phyloP scores from a whole-genome alignment of 2,113 vertebrate genomes.

The Brienomyrus brachyistius region DNA sequence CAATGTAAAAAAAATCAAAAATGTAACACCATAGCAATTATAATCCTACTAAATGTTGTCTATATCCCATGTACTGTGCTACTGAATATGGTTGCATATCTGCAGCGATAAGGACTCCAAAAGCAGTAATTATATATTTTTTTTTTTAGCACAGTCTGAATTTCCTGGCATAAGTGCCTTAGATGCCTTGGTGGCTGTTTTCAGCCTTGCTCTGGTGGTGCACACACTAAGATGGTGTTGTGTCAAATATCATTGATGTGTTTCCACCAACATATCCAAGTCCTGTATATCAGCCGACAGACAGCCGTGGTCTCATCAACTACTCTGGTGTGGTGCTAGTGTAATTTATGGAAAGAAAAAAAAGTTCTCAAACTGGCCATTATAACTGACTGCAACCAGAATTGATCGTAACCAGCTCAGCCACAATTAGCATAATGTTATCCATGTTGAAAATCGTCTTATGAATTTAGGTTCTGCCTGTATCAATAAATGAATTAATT shows the following conservation, averaged over 20 bases:
- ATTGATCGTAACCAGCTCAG: not conserved
- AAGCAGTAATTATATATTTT: not conserved
- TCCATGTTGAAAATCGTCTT: not conserved
- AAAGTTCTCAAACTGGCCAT: not conserved
- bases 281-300: not conserved
- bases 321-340: not conserved
- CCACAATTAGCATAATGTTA: not conserved
- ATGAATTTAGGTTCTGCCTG: not conserved
- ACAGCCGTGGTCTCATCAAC: not conserved
- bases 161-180: not conserved
- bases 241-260: not conserved
- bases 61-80: not conserved
- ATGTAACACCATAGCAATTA: not conserved
- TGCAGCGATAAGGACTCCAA: not conserved
- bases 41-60: not conserved
- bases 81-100: not conserved
- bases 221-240: not conserved
- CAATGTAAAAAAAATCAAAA: not conserved
- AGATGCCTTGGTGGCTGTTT: not conserved
- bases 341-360: not conserved
- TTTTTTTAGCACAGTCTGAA: not conserved
- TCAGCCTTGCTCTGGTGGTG: not conserved
- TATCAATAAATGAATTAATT: not conserved
- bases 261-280: not conserved
- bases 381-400: not conserved